These are phyloP conservation scores for Pristionchus exspectatus DNA, from an alignment of 2,888 invertebrate genomes.

Conservation along the genomic window DNA sequence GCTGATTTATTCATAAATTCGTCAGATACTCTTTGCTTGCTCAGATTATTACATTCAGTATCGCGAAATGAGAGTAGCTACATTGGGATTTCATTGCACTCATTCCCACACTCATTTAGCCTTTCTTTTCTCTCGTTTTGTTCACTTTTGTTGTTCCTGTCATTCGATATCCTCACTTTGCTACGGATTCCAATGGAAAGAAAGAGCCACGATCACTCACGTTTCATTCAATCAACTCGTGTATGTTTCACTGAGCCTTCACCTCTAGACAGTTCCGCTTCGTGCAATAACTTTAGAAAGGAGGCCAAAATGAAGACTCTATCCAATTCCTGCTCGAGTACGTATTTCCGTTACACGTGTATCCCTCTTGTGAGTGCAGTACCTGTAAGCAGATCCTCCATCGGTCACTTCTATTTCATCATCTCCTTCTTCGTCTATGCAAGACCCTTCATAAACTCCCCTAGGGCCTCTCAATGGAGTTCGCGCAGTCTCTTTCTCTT, in stretches of 20 bases:
- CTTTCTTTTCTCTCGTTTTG: background rate
- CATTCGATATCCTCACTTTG: background rate
- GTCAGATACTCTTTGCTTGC: slow-evolving; percentile 16
- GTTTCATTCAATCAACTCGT: background rate
- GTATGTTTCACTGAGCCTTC: background rate
- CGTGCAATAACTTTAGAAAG: background rate
- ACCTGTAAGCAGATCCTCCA: background rate
- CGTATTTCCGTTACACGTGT: background rate
- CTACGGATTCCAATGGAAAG: background rate
- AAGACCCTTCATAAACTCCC: background rate
- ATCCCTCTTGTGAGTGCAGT: background rate
- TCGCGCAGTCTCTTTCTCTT: background rate
- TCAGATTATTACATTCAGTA: background rate
- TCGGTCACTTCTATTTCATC: slow-evolving; percentile 21
- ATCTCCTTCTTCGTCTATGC: background rate
- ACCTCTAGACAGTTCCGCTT: background rate
- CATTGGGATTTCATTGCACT: background rate
- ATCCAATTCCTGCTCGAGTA: background rate
- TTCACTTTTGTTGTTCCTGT: slow-evolving; percentile 1
- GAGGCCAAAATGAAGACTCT: background rate
- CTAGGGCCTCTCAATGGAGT: background rate
- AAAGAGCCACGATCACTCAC: background rate
- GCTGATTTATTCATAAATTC: slow-evolving; percentile 10
- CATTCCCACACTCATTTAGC: slow-evolving; percentile 34
- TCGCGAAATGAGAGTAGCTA: slow-evolving; percentile 1